Evolutionary conservation across 1,140 invertebrate genomes (phyloP), one percentile per base, ranked within the genome.

Genomic region (Nautilus pompilius): DNA sequence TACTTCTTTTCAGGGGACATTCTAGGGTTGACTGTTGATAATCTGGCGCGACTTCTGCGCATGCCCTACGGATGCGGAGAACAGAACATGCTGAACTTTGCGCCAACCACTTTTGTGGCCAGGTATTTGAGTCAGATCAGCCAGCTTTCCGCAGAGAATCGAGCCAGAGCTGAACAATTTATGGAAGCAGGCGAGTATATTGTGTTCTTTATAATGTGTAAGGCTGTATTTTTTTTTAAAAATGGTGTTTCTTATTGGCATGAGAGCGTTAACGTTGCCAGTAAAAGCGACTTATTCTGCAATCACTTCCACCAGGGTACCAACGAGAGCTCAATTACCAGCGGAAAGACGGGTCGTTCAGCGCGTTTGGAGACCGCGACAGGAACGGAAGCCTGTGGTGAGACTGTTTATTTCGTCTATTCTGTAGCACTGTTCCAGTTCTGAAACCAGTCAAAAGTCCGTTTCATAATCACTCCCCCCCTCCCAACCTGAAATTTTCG

Each of bases 291-390:
- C n/a, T n/a, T n/a, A n/a, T n/a, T n/a, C n/a, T n/a, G n/a, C n/a
- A n/a, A n/a, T n/a, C n/a, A n/a, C n/a, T n/a, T n/a, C n/a, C n/a
- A n/a, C n/a, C n/a, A 71, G 92, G 93, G 2, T 98, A 98, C 80
- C 96, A 99, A 76, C 87, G 93, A 66, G 89, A 99, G 79, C 85
- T 99, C 69, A 94, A 91, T 3, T 99, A 94, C 80, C 89, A 89
- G 62, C 89, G 91, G 60, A 78, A 84, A 6, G 95, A 98, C 80
- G 95, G 95, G 2, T 97, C 95, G 0, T 99, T 98, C 78, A 95
- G 93, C 78, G 91, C 93, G 22, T 98, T 98, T 80, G 93, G 92
- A 33, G 86, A 89, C 63, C 86, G 87, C 22, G 91, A 96, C 76
- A 82, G 86, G n/a, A 88, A 86, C 64, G 91, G 95, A 13, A 96